A percentile compares a stretch with the other conserved stretches of the same genome.
These are phyloP conservation scores for Cloeon dipterum DNA, from an alignment of 2,888 invertebrate genomes.

Conservation along the genomic window DNA sequence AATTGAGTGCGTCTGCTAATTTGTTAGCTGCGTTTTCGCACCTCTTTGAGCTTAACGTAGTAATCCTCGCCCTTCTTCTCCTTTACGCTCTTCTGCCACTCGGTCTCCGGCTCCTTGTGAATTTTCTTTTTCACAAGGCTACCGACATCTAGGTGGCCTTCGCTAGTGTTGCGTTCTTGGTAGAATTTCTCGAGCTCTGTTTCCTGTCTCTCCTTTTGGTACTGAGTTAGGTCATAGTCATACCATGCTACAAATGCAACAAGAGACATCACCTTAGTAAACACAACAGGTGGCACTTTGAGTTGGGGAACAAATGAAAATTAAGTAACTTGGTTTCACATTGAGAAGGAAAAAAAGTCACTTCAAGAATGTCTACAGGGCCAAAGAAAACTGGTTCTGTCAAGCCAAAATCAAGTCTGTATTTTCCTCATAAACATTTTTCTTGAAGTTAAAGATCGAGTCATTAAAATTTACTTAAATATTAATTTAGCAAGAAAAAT, in stretches of 20 bases:
- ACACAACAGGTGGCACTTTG: not conserved
- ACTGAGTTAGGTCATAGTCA: constrained; percentile 63
- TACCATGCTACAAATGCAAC: constrained; percentile 52
- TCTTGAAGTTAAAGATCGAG: no score
- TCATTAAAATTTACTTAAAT: no score
- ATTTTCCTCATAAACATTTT: no score
- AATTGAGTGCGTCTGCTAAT: not conserved
- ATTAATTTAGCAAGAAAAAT: no score
- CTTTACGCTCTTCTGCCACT: constrained; percentile 66
- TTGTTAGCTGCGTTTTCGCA: constrained; percentile 9
- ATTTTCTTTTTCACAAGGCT: constrained; percentile 34
- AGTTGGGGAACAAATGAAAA: not conserved
- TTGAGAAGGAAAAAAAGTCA: not conserved
- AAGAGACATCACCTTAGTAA: constrained; percentile 2
- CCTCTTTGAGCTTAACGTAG: constrained; percentile 53
- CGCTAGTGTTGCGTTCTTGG: constrained; percentile 52
- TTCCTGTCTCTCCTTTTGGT: constrained; percentile 59
- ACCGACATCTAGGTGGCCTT: constrained; percentile 22
- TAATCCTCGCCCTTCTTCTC: constrained; percentile 54
- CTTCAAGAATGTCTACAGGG: not conserved
- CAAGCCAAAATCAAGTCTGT: no score
- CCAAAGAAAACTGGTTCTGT: not conserved
- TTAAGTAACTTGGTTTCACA: not conserved
- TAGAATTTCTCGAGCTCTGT: constrained; percentile 73
- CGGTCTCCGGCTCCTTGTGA: constrained; percentile 49